Conservation (phyloP, 2,888 invertebrate species). For the Netelia melanura region DNA sequence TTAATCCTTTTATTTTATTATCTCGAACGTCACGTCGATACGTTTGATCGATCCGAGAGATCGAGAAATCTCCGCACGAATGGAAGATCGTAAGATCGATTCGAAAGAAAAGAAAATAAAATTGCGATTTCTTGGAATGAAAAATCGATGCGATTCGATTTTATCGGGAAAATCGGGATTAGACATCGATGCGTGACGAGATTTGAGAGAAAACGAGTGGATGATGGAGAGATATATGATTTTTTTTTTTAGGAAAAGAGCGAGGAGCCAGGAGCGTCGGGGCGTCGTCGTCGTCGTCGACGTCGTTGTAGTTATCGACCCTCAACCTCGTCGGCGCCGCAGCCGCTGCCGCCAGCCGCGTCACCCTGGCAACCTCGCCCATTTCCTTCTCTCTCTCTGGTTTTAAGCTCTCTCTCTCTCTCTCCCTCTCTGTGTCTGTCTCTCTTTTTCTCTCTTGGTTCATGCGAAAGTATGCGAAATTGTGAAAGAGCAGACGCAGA, state of each 20-base stretch:
- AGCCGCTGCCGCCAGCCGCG: conserved; percentile 69
- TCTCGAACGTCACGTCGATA: background rate
- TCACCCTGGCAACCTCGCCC: conserved; percentile 81
- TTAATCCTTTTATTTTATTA: background rate
- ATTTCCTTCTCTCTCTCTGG: conserved; percentile 61
- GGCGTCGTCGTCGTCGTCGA: conserved; percentile 64
- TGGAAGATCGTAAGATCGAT: too few species aligned
- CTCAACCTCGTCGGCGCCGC: conserved; percentile 73
- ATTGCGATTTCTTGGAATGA: too few species aligned
- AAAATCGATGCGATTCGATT: too few species aligned
- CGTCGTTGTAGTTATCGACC: conserved; percentile 79
- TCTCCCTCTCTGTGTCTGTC: background rate
- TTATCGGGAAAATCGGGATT: background rate
- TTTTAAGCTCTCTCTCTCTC: conserved; percentile 22
- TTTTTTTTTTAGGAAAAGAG: conserved; percentile 17
- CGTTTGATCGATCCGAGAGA: too few species aligned
- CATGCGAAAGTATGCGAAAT: conserved; percentile 26
- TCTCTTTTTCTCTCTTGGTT: background rate
- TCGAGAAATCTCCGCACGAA: too few species aligned
- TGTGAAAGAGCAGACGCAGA: conserved; percentile 32
- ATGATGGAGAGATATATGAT: conserved; percentile 12
- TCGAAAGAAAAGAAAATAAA: too few species aligned
- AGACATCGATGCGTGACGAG: background rate
- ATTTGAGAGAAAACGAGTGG: background rate
- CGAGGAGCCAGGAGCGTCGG: conserved; percentile 43